phyloP scores from a whole-genome alignment of 2,888 invertebrate species.

The Dryocosmus kuriphilus region DNA sequence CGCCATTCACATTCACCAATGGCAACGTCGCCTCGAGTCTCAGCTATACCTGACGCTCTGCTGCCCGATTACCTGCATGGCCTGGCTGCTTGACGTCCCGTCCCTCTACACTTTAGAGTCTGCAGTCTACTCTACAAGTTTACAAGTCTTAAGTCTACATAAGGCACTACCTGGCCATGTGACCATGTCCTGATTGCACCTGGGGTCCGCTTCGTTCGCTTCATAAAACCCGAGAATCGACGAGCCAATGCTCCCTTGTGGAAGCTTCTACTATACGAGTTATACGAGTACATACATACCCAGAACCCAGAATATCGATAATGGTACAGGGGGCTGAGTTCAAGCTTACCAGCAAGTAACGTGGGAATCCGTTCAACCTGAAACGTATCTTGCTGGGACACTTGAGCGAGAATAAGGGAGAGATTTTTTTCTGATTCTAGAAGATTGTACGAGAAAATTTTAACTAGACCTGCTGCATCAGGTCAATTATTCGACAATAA shows the following conservation, averaged over 20 bases:
- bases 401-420: not conserved
- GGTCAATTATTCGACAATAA: too few species aligned
- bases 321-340: conserved; percentile 22
- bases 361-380: conserved; percentile 35
- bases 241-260: conserved; percentile 10
- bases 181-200: conserved; percentile 30
- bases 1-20: not conserved
- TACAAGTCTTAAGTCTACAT: not conserved
- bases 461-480: not conserved
- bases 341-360: conserved; percentile 30
- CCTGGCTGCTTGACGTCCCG: not conserved
- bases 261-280: not conserved
- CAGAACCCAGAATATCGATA: conserved; percentile 27
- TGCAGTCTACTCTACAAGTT: too few species aligned
- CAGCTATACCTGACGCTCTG: conserved; percentile 25
- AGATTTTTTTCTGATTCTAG: not conserved
- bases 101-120: too few species aligned
- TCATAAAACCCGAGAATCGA: conserved; percentile 36
- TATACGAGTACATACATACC: too few species aligned
- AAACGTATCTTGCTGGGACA: conserved; percentile 16
- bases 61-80: conserved; percentile 31
- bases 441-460: not conserved
- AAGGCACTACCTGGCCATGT: conserved; percentile 23
- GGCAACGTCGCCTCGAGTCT: conserved; percentile 27
- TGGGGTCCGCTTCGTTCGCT: conserved; percentile 35